These are phyloP conservation scores for Lordiphosa andalusiaca DNA, from an alignment of 2,888 invertebrate genomes.

Conservation along the genomic window DNA sequence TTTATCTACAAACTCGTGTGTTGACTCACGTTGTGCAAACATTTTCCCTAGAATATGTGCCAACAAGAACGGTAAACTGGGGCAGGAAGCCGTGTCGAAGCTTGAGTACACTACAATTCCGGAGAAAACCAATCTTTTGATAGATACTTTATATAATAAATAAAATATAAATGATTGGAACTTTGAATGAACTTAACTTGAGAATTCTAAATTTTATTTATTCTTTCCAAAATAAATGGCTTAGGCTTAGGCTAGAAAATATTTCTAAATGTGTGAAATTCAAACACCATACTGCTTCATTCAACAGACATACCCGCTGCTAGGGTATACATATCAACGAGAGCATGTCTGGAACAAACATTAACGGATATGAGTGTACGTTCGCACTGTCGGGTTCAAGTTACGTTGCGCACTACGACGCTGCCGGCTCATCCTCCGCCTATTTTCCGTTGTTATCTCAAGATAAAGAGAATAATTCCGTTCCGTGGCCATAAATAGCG, in stretches of 20 bases:
- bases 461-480: slow-evolving; percentile 44
- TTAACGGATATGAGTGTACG: slow-evolving; percentile 12
- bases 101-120: no score
- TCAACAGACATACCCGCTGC: no score
- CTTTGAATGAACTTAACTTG: no score
- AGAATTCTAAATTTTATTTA: no score
- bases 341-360: slow-evolving; percentile 23
- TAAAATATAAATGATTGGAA: no score
- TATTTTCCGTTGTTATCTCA: slow-evolving; percentile 24
- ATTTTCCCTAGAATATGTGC: slow-evolving; percentile 34
- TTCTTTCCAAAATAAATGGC: no score
- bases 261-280: no score
- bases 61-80: neutral
- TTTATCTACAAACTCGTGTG: slow-evolving; percentile 60
- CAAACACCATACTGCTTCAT: no score
- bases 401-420: slow-evolving; percentile 49
- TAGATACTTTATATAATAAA: no score
- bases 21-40: slow-evolving; percentile 73
- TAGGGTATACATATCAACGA: slow-evolving; percentile 3
- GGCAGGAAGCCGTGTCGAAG: no score
- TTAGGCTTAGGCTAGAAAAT: no score
- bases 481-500: slow-evolving; percentile 49
- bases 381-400: slow-evolving; percentile 18
- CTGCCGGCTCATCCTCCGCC: slow-evolving; percentile 19
- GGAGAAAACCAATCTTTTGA: no score